Evolutionary conservation across 2,797 vertebrate species (phyloP).

Genomic region (Enteromius afrohamiltoni): DNA sequence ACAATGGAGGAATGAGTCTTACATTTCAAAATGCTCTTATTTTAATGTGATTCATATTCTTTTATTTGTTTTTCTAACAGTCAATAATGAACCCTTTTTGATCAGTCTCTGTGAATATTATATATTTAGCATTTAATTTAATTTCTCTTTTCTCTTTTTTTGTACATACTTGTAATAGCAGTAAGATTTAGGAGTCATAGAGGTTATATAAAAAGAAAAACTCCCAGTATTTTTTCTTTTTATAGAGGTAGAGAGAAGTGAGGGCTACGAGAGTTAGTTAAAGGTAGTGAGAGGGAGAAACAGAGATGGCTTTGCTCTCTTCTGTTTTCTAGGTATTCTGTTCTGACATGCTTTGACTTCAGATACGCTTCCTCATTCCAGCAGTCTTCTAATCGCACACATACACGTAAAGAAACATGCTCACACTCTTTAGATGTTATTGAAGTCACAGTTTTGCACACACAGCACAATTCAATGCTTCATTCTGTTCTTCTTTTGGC

Average conservation of each 20-base stretch:
- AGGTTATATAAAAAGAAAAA: not conserved
- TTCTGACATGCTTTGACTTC: conserved; percentile 47
- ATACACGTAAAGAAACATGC: not conserved
- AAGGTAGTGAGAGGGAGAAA: not conserved
- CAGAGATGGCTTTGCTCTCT: not conserved
- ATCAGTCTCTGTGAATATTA: not conserved
- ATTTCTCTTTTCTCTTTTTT: not conserved
- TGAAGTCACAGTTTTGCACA: not conserved
- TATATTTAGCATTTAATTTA: not conserved
- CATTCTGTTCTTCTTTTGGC: not conserved
- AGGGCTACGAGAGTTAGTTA: not conserved
- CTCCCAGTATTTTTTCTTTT: not conserved
- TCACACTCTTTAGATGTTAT: too few species aligned
- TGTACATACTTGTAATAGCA: not conserved
- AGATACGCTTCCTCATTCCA: conserved; percentile 35
- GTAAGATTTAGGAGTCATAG: not conserved
- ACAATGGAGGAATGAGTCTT: not conserved
- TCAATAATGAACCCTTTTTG: not conserved
- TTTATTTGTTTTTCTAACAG: not conserved
- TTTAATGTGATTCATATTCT: not conserved
- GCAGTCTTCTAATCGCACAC: not conserved
- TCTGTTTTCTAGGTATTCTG: conserved; percentile 33
- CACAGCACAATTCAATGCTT: not conserved
- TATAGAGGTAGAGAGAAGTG: not conserved
- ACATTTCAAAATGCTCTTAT: not conserved